Evolutionary conservation across 2,797 vertebrate species (phyloP).

Genomic region (Micromesistius poutassou): DNA sequence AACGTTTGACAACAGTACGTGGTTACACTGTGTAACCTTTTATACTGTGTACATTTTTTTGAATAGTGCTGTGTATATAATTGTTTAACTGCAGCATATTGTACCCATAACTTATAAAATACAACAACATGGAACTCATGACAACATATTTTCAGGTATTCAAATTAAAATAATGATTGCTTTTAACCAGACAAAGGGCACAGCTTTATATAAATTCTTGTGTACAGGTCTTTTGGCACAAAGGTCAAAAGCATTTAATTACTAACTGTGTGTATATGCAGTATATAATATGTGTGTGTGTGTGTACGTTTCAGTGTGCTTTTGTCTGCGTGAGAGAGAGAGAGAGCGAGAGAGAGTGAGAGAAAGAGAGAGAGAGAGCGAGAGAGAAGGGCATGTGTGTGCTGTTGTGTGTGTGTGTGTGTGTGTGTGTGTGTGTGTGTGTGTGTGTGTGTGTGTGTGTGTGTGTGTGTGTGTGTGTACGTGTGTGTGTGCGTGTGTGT

Average conservation of each 20-base stretch:
- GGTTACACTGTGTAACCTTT: background rate
- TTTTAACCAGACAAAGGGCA: no score
- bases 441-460: constrained; percentile 9
- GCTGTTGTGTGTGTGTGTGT: constrained; percentile 4
- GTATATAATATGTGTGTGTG: background rate
- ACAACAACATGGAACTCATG: no score
- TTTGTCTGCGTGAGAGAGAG: no score
- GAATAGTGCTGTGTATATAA: background rate
- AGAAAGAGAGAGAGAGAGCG: background rate
- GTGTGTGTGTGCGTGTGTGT: constrained; percentile 4
- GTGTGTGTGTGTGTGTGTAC: constrained; percentile 13
- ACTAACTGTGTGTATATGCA: background rate
- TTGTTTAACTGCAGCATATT: background rate
- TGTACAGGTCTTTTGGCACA: constrained; percentile 26
- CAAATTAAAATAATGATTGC: no score
- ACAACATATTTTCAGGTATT: no score
- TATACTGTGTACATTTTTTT: background rate
- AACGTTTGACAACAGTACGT: background rate
- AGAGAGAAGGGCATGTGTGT: background rate
- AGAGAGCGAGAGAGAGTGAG: background rate
- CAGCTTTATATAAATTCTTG: constrained; percentile 8
- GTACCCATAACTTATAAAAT: background rate
- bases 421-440: background rate
- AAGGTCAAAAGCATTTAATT: constrained; percentile 42
- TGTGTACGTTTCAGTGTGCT: no score